phyloP scores from a whole-genome alignment of 53 echinoderm and acorn worm genomes.

The Astropecten irregularis region DNA sequence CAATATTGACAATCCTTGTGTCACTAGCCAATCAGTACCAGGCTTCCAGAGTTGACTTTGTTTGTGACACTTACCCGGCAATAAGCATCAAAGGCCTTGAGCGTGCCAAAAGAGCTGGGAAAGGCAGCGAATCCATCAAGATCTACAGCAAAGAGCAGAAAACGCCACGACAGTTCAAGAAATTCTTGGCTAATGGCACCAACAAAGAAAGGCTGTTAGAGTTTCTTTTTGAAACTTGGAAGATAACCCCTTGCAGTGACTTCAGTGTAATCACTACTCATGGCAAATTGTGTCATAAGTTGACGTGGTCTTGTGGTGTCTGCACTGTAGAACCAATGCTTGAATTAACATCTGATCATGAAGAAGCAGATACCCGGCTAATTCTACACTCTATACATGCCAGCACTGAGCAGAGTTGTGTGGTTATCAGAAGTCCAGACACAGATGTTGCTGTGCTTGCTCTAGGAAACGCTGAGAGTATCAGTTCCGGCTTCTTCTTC shows the following conservation, averaged over 20 bases:
- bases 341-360: conserved; percentile 22
- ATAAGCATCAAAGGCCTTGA: conserved; percentile 63
- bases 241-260: not conserved
- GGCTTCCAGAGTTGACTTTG: conserved; percentile 54
- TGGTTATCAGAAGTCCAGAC: conserved; percentile 57
- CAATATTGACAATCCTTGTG: not conserved
- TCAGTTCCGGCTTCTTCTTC: conserved; percentile 3
- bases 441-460: no score
- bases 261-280: conserved; percentile 56
- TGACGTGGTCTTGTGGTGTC: not conserved
- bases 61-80: conserved; percentile 61
- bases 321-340: not conserved
- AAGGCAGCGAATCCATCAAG: conserved; percentile 47
- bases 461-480: conserved; percentile 25
- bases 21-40: not conserved
- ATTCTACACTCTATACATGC: conserved; percentile 4
- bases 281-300: conserved; percentile 58
- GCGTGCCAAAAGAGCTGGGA: conserved; percentile 44
- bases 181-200: conserved; percentile 44
- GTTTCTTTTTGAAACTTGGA: conserved; percentile 65
- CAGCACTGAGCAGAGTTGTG: not conserved
- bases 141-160: conserved; percentile 50
- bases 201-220: conserved; percentile 63
- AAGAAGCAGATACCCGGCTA: conserved; percentile 60
- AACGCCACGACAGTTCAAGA: conserved; percentile 75